Evolutionary conservation across 2,797 vertebrate genomes (phyloP).

Genomic region (Fratercula arctica): DNA sequence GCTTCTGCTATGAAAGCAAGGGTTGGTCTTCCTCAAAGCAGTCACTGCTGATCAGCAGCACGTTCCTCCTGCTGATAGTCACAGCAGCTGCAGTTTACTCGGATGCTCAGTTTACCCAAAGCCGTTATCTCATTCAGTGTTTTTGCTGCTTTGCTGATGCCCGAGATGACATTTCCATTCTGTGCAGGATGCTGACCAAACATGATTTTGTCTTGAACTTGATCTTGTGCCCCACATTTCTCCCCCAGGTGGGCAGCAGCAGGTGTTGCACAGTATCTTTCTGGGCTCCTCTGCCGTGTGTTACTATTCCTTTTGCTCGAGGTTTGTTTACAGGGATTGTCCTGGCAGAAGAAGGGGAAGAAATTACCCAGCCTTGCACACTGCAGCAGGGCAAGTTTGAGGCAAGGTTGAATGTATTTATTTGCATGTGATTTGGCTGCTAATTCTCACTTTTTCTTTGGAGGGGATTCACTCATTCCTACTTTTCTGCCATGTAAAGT

Average conservation of each 20-base stretch:
- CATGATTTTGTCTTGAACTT: background rate
- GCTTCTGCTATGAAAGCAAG: background rate
- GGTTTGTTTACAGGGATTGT: background rate
- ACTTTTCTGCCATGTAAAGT: background rate
- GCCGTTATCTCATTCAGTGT: background rate
- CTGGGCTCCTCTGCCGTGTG: background rate
- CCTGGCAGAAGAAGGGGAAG: background rate
- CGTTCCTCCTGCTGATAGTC: background rate
- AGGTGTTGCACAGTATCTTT: background rate
- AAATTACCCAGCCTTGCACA: background rate
- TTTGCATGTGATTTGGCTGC: background rate
- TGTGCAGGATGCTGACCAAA: background rate
- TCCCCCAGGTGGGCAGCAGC: background rate
- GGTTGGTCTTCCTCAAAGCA: background rate
- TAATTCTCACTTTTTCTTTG: background rate
- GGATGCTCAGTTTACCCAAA: background rate
- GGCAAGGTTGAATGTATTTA: background rate
- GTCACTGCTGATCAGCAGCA: background rate
- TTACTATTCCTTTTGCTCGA: background rate
- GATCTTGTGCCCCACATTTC: background rate
- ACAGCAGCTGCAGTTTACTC: background rate
- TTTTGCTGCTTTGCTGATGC: background rate
- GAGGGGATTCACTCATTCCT: background rate
- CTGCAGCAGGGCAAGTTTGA: background rate
- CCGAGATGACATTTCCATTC: background rate